A percentile compares a stretch with the other conserved stretches of the same genome.
Conservation (phyloP, 2,888 invertebrate genomes). For the Melieria omissa region DNA sequence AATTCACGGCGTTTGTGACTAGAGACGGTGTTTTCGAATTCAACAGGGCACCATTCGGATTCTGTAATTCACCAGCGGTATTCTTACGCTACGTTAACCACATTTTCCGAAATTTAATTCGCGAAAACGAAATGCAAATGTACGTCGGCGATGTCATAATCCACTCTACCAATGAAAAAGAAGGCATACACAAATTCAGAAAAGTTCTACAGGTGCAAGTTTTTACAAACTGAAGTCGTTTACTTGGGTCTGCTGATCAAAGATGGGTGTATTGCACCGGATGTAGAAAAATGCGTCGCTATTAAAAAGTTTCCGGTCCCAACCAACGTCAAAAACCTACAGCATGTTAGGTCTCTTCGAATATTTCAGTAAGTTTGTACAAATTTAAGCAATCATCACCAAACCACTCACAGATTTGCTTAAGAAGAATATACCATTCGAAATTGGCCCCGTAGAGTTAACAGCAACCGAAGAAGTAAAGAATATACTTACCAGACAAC, state of each 20-base stretch:
- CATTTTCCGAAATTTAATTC: conserved; percentile 36
- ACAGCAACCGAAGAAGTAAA: conserved; percentile 32
- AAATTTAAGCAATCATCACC: background rate
- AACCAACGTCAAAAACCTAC: background rate
- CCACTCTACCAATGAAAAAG: background rate
- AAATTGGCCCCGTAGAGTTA: background rate
- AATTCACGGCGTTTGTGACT: conserved; percentile 36
- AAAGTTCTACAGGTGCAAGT: conserved; percentile 5
- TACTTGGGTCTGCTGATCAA: background rate
- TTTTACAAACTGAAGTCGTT: background rate
- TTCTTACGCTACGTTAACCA: conserved; percentile 37
- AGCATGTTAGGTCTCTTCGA: background rate
- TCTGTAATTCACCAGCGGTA: conserved; percentile 38
- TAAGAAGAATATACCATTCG: conserved; percentile 5
- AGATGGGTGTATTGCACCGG: background rate
- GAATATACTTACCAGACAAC: conserved; percentile 7
- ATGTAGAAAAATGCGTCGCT: background rate
- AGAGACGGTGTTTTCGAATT: conserved; percentile 36
- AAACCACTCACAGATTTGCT: background rate
- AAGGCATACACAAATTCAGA: background rate
- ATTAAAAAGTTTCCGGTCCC: background rate
- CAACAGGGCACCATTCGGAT: conserved; percentile 29
- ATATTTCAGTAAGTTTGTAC: conserved; percentile 1
- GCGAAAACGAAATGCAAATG: conserved; percentile 8
- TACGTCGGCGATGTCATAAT: conserved; percentile 13